Evolutionary conservation across 2,797 vertebrate species (phyloP), one percentile per base, ranked within the genome.

Genomic region (Falco cherrug): DNA sequence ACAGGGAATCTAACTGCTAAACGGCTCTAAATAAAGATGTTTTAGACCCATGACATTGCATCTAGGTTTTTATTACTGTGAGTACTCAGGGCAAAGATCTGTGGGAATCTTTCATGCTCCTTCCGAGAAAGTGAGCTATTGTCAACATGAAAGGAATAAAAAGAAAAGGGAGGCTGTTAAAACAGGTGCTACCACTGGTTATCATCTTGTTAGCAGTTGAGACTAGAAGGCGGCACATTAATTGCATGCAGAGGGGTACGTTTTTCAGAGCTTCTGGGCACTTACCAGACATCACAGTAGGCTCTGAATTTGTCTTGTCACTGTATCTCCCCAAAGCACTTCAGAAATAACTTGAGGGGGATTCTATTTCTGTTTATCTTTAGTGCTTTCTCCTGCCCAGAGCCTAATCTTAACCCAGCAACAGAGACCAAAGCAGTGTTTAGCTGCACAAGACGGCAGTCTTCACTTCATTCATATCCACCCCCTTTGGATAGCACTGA

Each of bases 111-210:
- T 93, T 94, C 89, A 68, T 3, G 75, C 63, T 83, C 20, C 71
- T 93, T 76, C 37, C 3, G 16, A 90, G 91, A 31, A 84, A 75
- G 54, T 2, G 13, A 93, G 84, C 56, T 74, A 3, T 79, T 90
- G 87, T 45, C 63, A 57, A 63, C 77, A 84, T 93, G 87, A 93
- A 95, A 90, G 70, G 64, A 45, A 89, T 60, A 8, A 21, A 19
- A 64, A 81, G 73, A 75, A 91, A 91, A 73, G 63, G 35, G 48
- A 88, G 43, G 31, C 43, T 94, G 90, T 75, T 90, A 90, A 75
- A 90, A 87, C 12, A 76, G 75, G 86, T 59, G 69, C 48, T 59
- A 41, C 81, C 10, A 11, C 35, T 10, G 33, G 53, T 70, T 89
- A 84, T 78, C 73, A 67, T 59, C 85, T 26, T 64, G 26, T 91